Conservation (phyloP, 2,888 invertebrate species). For the Arge pagana region DNA sequence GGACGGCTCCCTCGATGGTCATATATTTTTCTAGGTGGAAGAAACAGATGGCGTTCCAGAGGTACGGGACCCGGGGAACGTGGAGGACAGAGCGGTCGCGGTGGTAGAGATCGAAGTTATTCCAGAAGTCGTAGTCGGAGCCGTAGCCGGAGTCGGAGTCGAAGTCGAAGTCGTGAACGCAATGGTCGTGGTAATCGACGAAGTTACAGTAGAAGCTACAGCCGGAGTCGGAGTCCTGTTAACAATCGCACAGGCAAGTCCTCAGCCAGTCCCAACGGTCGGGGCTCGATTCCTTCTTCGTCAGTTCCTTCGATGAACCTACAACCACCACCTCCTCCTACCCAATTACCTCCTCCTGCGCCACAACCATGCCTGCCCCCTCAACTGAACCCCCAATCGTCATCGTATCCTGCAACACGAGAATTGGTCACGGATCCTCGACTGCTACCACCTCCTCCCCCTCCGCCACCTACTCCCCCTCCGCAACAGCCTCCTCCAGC, state of each 20-base stretch:
- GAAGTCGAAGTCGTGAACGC: constrained; percentile 43
- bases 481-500: constrained; percentile 24
- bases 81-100: constrained; percentile 43
- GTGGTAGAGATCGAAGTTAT: constrained; percentile 53
- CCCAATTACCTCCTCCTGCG: constrained; percentile 14
- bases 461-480: constrained; percentile 22
- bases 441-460: constrained; percentile 27
- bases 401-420: constrained; percentile 19
- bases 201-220: constrained; percentile 55
- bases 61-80: constrained; percentile 43
- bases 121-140: constrained; percentile 53
- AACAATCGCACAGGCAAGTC: constrained; percentile 51
- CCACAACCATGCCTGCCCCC: constrained; percentile 7
- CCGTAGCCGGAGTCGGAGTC: constrained; percentile 45
- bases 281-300: constrained; percentile 28
- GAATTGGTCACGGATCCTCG: constrained; percentile 13
- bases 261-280: constrained; percentile 33
- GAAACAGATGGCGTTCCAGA: constrained; percentile 53
- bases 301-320: constrained; percentile 10
- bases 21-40: constrained; percentile 50
- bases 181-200: constrained; percentile 50
- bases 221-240: constrained; percentile 53
- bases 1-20: no score
- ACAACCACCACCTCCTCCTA: constrained; percentile 24
- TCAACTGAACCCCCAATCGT: constrained; percentile 23